Evolutionary conservation across 1,140 invertebrate genomes (phyloP).

Genomic region (Sipha flava): DNA sequence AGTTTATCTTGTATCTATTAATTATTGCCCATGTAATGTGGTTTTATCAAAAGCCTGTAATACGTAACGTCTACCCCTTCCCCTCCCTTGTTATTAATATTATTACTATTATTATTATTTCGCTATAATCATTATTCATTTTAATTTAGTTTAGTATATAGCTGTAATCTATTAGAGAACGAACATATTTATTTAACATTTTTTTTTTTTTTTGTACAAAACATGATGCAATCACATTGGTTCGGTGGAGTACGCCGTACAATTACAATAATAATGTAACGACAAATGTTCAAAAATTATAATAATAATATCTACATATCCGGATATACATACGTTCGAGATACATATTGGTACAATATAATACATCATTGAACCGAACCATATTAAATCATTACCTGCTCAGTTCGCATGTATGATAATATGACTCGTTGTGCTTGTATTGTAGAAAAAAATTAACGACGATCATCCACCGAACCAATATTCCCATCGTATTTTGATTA

Average conservation of each 20-base stretch:
- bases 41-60: not conserved
- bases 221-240: not conserved
- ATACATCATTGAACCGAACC: too few relatives aligned
- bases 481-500: too few relatives aligned
- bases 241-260: not conserved
- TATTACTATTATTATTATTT: constrained; percentile 9
- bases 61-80: not conserved
- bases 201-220: not conserved
- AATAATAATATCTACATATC: too few relatives aligned
- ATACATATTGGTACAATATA: too few relatives aligned
- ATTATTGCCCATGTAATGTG: not conserved
- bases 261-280: too few relatives aligned
- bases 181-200: not conserved
- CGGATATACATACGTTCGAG: too few relatives aligned
- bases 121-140: not conserved
- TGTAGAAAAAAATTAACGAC: too few relatives aligned
- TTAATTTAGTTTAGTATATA: not conserved
- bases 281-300: too few relatives aligned
- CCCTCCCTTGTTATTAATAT: constrained; percentile 6
- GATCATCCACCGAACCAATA: too few relatives aligned
- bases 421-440: too few relatives aligned
- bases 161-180: not conserved
- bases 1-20: not conserved
- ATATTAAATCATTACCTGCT: too few relatives aligned
- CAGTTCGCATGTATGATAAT: too few relatives aligned